Evolutionary conservation across 2,888 invertebrate species (phyloP), one percentile per base, ranked within the genome.

Genomic region (Chrysodeixis includens): DNA sequence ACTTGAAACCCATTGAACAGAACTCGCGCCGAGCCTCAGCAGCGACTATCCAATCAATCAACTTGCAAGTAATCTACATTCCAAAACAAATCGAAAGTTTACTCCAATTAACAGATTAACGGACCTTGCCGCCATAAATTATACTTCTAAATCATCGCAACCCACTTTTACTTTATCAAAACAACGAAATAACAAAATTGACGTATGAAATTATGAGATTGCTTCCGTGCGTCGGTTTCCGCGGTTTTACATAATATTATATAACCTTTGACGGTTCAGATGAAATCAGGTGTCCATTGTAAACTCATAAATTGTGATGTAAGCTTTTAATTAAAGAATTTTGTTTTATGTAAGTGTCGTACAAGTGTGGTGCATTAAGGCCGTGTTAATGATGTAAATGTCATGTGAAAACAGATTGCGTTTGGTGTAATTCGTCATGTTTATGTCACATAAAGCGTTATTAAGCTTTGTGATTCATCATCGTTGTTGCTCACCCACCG

Each of bases 151-250:
- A 74, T 66, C 60, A 74, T 54, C 35, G 44, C 66, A 74, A 62
- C 74, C 80, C 64, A 83, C 83, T 84, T 84, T 84, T 83, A 83
- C 82, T 76, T 53, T 22, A 70, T 66, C 51, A 16, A 52, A 62
- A 65, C 53, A 67, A 66, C 54, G 56, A 71, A 76, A 71, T 40
- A 70, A 71, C 58, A 58, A 56, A 76, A 76, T 66, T 77, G 62
- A 56, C 65, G 64, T 70, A 75, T 75, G 65, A 30, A 49, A 58
- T 40, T n/a, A 40, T 6, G 40, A 40, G 40, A n/a, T 6, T n/a
- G 55, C 64, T 78, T 78, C 78, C 78, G 78, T 54, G 55, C 63
- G 55, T 64, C 59, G 59, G 63, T 74, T 74, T 74, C 74, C 74
- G 73, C 59, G 64, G 53, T 76, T 62, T 74, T 76, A 74, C 73